A percentile compares a stretch with the other conserved stretches of the same genome.
Evolutionary conservation across 2,888 invertebrate species (phyloP).

Genomic region (Calephelis perditalis): DNA sequence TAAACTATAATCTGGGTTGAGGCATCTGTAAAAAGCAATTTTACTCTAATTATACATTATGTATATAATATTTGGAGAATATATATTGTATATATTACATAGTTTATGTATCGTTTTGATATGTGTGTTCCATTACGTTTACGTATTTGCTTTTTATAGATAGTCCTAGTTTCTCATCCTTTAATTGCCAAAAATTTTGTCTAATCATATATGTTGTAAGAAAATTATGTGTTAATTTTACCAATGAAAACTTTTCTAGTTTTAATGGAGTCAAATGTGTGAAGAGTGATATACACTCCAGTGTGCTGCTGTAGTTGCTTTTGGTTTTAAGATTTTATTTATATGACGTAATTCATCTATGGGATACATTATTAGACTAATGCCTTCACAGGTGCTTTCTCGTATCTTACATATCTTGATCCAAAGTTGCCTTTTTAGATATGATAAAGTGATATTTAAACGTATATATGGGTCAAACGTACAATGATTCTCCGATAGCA

Average conservation of each 20-base stretch:
- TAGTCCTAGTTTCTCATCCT: conserved; percentile 62
- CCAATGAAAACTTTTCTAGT: conserved; percentile 69
- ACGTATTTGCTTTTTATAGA: conserved; percentile 40
- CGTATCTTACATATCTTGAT: conserved; percentile 71
- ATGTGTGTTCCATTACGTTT: neutral
- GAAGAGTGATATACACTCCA: conserved; percentile 53
- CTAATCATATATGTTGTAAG: conserved; percentile 52
- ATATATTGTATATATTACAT: conserved; percentile 15
- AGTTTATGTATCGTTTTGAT: conserved; percentile 28
- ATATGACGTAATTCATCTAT: conserved; percentile 62
- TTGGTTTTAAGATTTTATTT: conserved; percentile 55
- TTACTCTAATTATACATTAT: conserved; percentile 13
- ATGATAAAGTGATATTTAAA: conserved; percentile 66
- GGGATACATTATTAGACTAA: conserved; percentile 58
- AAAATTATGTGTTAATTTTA: conserved; percentile 55
- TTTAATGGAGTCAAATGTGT: conserved; percentile 73
- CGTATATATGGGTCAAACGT: conserved; percentile 61
- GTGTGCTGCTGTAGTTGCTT: conserved; percentile 74
- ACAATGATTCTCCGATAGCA: conserved; percentile 64
- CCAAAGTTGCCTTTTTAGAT: conserved; percentile 76
- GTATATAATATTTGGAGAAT: conserved; percentile 13
- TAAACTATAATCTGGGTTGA: conserved; percentile 35
- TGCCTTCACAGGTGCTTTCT: conserved; percentile 73
- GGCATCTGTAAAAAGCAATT: conserved; percentile 27
- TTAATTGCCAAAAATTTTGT: conserved; percentile 75